Percentiles rank a stretch among this genome's conserved stretches.
Conservation (phyloP, 2,113 vertebrate species). For the Carassius gibelio region DNA sequence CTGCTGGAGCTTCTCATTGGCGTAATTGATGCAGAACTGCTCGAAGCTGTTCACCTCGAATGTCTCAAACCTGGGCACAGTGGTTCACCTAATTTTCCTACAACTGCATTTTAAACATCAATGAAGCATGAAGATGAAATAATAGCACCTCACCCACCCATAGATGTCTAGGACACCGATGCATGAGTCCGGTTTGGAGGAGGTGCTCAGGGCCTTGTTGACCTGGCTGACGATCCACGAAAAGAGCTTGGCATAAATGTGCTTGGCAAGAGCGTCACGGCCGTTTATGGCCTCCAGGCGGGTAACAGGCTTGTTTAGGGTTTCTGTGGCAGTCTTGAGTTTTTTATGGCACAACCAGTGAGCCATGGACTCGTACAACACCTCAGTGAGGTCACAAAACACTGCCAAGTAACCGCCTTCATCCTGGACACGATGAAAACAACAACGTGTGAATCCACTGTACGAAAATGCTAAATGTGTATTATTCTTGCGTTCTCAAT, state of each 20-base stretch:
- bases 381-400: slow-evolving; percentile 92
- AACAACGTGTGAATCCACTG: not conserved
- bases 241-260: slow-evolving; percentile 92
- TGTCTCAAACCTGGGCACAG: slow-evolving; percentile 88
- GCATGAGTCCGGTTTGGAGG: slow-evolving; percentile 87
- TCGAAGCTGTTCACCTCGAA: slow-evolving; percentile 99
- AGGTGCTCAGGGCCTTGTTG: slow-evolving; percentile 85
- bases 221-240: slow-evolving; percentile 88
- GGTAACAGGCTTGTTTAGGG: slow-evolving; percentile 88
- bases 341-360: slow-evolving; percentile 96
- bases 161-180: slow-evolving; percentile 98
- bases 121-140: not conserved
- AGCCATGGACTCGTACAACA: slow-evolving; percentile 88
- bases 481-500: not conserved
- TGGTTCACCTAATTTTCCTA: not conserved
- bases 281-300: slow-evolving; percentile 85
- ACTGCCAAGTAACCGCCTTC: slow-evolving; percentile 82
- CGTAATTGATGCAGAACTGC: slow-evolving; percentile 99
- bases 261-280: slow-evolving; percentile 91
- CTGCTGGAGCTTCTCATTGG: slow-evolving; percentile 98
- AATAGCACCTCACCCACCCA: slow-evolving; percentile 76
- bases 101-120: not conserved
- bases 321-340: slow-evolving; percentile 87
- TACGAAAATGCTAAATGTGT: not conserved
- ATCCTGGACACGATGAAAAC: slow-evolving; percentile 73